Evolutionary conservation across 1,140 invertebrate genomes (phyloP), one percentile per base, ranked within the genome.

Genomic region (Magallana angulata): DNA sequence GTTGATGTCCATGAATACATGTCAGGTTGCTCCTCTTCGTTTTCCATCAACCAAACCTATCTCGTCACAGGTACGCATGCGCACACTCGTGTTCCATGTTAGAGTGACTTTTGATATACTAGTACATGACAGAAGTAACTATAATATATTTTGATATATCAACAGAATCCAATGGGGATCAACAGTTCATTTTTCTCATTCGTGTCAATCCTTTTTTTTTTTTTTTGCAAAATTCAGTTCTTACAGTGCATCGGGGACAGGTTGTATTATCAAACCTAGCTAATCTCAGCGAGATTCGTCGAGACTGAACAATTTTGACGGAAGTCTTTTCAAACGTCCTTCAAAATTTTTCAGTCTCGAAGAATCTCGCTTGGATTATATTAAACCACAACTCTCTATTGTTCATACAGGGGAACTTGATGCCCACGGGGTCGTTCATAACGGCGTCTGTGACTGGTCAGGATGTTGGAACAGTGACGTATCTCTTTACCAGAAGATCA

Each of bases 401-500:
- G 36, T 48, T 48, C 36, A 48, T 48, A 11, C 18, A 76, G 68
- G 68, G 9, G 36, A 76, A 9, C 36, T 30, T 18, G 8, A 76
- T 24, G 36, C 8, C 24, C 68, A 9, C 9, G 68, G 68, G 1
- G 11, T 30, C 24, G 14, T 76, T 11, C 24, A 76, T 24, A 30
- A 30, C 12, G 36, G 14, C 36, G 24, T 8, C 24, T 76, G 68
- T 76, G 68, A 76, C 24, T 76, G 68, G 68, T 30, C 68, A 1
- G 68, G 18, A 30, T 76, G 68, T 12, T 76, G 68, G 68, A 4
- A 36, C 24, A 9, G 4, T 76, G 68, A 30, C 36, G 30, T 76
- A 30, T 76, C 68, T 4, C 68, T 18, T 18, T 76, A 30, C 7
- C 68, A 76, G 68, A 76, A 76, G 24, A 76, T 76, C 68, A 76